These are phyloP conservation scores for Drosophila chauvacae DNA, from an alignment of 1,140 invertebrate genomes.

Conservation along the genomic window DNA sequence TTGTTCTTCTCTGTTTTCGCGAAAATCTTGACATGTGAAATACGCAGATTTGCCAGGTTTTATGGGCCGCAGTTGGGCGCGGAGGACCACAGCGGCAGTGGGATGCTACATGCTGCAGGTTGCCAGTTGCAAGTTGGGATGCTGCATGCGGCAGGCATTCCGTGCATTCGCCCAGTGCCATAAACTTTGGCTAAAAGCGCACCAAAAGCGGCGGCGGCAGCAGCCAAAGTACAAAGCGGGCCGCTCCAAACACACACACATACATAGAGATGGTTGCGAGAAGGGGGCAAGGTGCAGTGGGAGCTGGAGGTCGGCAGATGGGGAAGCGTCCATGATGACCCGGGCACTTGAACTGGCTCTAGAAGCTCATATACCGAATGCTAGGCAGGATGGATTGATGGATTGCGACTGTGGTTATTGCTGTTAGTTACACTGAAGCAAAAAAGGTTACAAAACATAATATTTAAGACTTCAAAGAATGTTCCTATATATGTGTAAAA, in stretches of 20 bases:
- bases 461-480: not conserved
- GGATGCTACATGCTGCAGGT: conserved; percentile 20
- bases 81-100: conserved; percentile 49
- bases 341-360: conserved; percentile 74
- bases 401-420: conserved; percentile 62
- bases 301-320: conserved; percentile 29
- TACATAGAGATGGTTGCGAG: conserved; percentile 5
- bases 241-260: conserved; percentile 18
- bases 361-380: conserved; percentile 46
- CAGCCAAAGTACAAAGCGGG: conserved; percentile 55
- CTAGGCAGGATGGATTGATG: conserved; percentile 73
- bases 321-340: conserved; percentile 63
- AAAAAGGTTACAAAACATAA: not conserved
- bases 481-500: no score
- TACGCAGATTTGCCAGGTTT: conserved; percentile 81
- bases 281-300: not conserved
- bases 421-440: conserved; percentile 16
- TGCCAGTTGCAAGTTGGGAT: conserved; percentile 25
- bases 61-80: conserved; percentile 65
- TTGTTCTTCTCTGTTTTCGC: conserved; percentile 68
- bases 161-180: conserved; percentile 78
- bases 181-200: conserved; percentile 80
- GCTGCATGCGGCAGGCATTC: conserved; percentile 64
- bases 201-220: conserved; percentile 73
- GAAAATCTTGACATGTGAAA: conserved; percentile 80